Evolutionary conservation across 53 echinoderm and acorn worm genomes (phyloP).

Genomic region (Arbacia lixula): DNA sequence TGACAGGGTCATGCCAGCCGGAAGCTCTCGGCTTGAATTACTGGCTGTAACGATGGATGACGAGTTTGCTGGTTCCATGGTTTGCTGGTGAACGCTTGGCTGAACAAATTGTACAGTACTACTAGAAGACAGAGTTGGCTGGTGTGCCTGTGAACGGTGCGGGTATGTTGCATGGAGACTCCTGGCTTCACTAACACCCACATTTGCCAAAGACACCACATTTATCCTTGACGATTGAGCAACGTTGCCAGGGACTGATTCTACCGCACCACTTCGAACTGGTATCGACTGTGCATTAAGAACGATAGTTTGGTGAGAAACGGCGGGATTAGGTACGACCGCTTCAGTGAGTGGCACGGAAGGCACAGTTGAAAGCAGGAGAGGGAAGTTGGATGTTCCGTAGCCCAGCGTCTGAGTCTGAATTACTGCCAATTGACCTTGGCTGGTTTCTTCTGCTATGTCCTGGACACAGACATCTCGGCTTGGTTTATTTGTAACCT

Average conservation of each 20-base stretch:
- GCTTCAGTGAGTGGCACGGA: too few species aligned
- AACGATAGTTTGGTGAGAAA: background rate
- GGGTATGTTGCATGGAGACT: background rate
- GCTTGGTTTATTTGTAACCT: too few species aligned
- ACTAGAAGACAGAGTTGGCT: background rate
- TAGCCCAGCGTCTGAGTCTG: conserved; percentile 42
- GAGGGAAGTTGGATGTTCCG: conserved; percentile 45
- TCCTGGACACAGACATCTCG: too few species aligned
- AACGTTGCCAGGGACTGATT: background rate
- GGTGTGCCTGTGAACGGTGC: background rate
- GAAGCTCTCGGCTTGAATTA: too few species aligned
- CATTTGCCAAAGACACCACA: conserved; percentile 13
- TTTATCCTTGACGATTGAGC: background rate
- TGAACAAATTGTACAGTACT: background rate
- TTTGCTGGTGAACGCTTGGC: background rate
- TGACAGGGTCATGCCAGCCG: too few species aligned
- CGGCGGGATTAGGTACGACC: background rate
- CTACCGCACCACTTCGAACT: background rate
- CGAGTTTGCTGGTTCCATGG: too few species aligned
- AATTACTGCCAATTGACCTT: background rate
- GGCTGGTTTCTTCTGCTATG: background rate
- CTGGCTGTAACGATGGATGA: too few species aligned
- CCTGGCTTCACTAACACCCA: background rate
- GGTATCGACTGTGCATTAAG: background rate
- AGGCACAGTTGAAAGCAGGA: background rate